phyloP scores from a whole-genome alignment of 2,888 invertebrate genomes.

The Macrophya annulata region DNA sequence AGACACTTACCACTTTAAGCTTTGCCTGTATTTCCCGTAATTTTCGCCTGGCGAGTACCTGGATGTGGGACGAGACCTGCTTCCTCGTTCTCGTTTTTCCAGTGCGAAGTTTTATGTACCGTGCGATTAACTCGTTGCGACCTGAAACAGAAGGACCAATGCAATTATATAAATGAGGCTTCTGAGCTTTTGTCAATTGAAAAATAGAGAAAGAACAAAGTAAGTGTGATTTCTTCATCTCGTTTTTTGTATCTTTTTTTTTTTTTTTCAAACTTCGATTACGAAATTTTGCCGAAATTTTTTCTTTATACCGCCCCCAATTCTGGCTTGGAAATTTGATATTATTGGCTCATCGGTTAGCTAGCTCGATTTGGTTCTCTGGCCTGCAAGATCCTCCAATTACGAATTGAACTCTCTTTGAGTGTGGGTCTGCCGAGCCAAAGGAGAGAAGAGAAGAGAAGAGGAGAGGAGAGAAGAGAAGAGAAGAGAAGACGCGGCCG shows the following conservation, averaged over 20 bases:
- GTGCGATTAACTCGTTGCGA: conserved; percentile 99
- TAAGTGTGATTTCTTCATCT: background rate
- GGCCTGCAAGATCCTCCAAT: conserved; percentile 39
- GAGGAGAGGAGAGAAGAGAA: conserved; percentile 45
- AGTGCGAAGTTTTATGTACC: conserved; percentile 99
- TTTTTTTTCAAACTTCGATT: background rate
- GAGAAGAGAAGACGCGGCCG: conserved; percentile 51
- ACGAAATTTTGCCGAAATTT: background rate
- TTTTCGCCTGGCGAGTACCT: conserved; percentile 99
- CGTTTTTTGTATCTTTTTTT: conserved; percentile 36
- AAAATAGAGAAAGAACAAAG: background rate
- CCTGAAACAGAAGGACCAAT: conserved; percentile 85
- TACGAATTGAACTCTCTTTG: conserved; percentile 40
- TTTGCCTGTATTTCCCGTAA: conserved; percentile 99
- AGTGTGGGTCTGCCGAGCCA: conserved; percentile 17
- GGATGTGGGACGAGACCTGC: conserved; percentile 99
- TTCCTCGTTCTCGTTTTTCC: conserved; percentile 99
- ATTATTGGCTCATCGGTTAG: conserved; percentile 36
- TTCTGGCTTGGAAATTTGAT: conserved; percentile 40
- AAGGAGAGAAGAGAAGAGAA: conserved; percentile 52
- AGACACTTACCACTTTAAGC: conserved; percentile 94
- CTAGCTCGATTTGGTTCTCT: conserved; percentile 38
- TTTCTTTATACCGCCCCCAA: background rate
- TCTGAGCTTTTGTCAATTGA: background rate
- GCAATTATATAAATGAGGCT: background rate